Percentiles rank a stretch among this genome's conserved stretches.
These are phyloP conservation scores for Mastomys coucha DNA, from an alignment of 2,113 vertebrate species.

Conservation along the genomic window DNA sequence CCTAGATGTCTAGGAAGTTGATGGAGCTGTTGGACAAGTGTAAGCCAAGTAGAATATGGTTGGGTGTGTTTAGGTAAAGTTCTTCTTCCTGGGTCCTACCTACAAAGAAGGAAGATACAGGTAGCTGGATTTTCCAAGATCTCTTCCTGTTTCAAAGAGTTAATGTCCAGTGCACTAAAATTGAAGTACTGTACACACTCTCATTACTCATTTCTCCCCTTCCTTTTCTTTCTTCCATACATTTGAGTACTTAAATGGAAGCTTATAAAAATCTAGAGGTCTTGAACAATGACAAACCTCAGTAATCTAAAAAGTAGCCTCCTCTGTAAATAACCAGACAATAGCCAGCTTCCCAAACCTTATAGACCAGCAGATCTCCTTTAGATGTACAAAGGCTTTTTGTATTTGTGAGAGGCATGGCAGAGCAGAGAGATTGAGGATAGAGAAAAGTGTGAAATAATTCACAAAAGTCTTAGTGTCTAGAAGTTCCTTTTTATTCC, in stretches of 20 bases:
- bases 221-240: not conserved
- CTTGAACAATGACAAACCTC: not conserved
- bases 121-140: not conserved
- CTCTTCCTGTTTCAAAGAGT: not conserved
- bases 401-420: not conserved
- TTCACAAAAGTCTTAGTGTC: not conserved
- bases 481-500: not conserved
- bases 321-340: not conserved
- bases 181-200: rapidly evolving
- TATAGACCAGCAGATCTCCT: not conserved
- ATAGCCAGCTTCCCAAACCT: not conserved
- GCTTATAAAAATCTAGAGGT: not conserved
- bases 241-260: conserved; percentile 30
- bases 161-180: rapidly evolving
- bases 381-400: not conserved
- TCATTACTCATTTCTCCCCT: not conserved
- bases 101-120: not conserved
- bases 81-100: not conserved
- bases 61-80: not conserved
- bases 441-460: not conserved
- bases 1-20: not conserved
- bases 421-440: not conserved
- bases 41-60: not conserved
- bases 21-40: not conserved
- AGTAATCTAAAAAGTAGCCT: not conserved